These are phyloP conservation scores for Reinhardtius hippoglossoides DNA, from an alignment of 2,113 vertebrate genomes.

Conservation along the genomic window DNA sequence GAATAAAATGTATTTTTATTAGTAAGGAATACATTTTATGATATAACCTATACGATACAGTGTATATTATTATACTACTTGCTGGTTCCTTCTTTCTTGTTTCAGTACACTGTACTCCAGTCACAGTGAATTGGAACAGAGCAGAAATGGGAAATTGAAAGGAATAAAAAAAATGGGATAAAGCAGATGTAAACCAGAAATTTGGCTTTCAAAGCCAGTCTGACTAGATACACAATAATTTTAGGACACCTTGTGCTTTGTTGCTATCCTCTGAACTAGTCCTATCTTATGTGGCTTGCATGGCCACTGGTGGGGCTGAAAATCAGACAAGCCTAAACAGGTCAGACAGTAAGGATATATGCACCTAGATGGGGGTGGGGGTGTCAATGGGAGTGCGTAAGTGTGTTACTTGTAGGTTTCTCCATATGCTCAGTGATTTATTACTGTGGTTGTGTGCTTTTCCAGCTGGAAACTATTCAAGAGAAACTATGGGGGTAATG, in stretches of 20 bases:
- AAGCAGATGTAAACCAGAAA: not conserved
- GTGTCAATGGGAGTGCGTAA: conserved; percentile 7
- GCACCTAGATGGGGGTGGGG: not conserved
- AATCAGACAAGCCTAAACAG: conserved; percentile 49
- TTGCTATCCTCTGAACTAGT: conserved; percentile 53
- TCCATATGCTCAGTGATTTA: conserved; percentile 9
- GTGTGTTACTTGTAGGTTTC: conserved; percentile 17
- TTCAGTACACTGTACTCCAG: not conserved
- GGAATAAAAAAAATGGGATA: not conserved
- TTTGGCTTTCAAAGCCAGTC: not conserved
- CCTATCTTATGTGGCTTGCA: conserved; percentile 42
- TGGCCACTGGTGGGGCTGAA: conserved; percentile 31
- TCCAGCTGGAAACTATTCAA: not conserved
- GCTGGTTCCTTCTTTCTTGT: not conserved
- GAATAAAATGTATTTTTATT: too few relatives aligned
- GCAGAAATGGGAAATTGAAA: not conserved
- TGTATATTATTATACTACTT: not conserved
- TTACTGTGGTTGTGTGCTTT: not conserved
- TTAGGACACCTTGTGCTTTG: conserved; percentile 23
- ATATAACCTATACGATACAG: not conserved
- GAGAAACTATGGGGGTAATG: not conserved
- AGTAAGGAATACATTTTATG: too few relatives aligned
- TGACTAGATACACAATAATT: conserved; percentile 26
- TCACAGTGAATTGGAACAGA: too few relatives aligned
- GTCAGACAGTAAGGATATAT: conserved; percentile 11